A percentile compares a stretch with the other conserved stretches of the same genome.
Evolutionary conservation across 2,797 vertebrate genomes (phyloP).

Genomic region (Myotis daubentonii): DNA sequence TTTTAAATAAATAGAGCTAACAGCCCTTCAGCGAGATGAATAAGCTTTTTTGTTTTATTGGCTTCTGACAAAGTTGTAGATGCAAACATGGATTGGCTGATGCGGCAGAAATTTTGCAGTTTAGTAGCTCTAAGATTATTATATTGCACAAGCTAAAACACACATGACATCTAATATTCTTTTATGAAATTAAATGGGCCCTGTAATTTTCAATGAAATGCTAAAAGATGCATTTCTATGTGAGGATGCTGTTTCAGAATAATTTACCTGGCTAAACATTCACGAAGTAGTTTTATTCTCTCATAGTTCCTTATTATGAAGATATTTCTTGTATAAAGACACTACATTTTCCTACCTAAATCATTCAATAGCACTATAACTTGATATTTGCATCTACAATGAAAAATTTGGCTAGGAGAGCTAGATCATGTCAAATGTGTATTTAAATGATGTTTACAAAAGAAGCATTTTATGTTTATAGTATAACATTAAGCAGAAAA

Average conservation of each 20-base stretch:
- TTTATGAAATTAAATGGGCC: slow-evolving; percentile 69
- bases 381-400: slow-evolving; percentile 32
- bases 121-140: slow-evolving; percentile 65
- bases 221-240: slow-evolving; percentile 35
- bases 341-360: slow-evolving; percentile 6
- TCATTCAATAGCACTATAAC: neutral
- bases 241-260: slow-evolving; percentile 50
- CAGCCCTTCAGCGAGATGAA: slow-evolving; percentile 70
- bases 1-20: slow-evolving; percentile 79
- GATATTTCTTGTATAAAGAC: slow-evolving; percentile 39
- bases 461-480: slow-evolving; percentile 27
- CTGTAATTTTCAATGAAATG: slow-evolving; percentile 65
- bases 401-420: slow-evolving; percentile 2
- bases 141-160: slow-evolving; percentile 63
- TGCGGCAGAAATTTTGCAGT: slow-evolving; percentile 66
- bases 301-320: slow-evolving; percentile 45
- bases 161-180: slow-evolving; percentile 16
- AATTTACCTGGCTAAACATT: slow-evolving; percentile 48
- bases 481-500: neutral
- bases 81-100: slow-evolving; percentile 76
- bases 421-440: neutral
- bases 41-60: slow-evolving; percentile 80
- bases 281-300: slow-evolving; percentile 59
- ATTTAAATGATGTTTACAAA: slow-evolving; percentile 48
- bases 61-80: slow-evolving; percentile 78